Evolutionary conservation across 2,888 invertebrate species (phyloP), one percentile per base, ranked within the genome.

Genomic region (Cordilura impudica): DNA sequence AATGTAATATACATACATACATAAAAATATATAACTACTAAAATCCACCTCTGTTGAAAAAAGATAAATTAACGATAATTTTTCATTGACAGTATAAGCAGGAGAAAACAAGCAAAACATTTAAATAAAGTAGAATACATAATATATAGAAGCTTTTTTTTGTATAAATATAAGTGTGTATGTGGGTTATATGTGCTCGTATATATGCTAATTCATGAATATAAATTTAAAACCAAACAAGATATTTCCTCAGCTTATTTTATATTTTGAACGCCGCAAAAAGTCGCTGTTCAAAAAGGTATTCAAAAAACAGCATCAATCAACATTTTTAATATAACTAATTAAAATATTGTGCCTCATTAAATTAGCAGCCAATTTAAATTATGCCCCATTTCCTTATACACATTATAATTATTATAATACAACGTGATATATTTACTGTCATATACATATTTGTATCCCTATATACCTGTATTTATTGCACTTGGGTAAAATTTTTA

Each of bases 1-100:
- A n/a, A n/a, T n/a, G n/a, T n/a, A n/a, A n/a, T n/a, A n/a, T n/a
- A n/a, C n/a, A n/a, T n/a, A n/a, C n/a, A n/a, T n/a, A n/a, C n/a
- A n/a, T n/a, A 7, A 54, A 54, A 54, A 26, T 6, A 29, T 29
- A 26, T 8, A 61, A 47, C 47, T 47, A 31, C 14, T 49, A 31
- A 63, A 63, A 49, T 31, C 21, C 63, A 47, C 19, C 31, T 35
- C 45, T 31, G 21, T 51, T 49, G 49, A 51, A 35, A 49, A 65
- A 65, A 65, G 49, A 65, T 65, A 65, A 51, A 51, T 65, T 31
- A 35, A 10, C 1, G 10, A 21, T 65, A 65, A 51, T 51, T 35
- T 65, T 65, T 65, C 51, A 65, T 49, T 49, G 63, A 21, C 31
- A 65, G 8, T 19, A 19, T 14, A 39, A 19, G 56, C 8, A 21